phyloP scores from a whole-genome alignment of 2,888 invertebrate genomes.

The Acanthosepion pharaonis region DNA sequence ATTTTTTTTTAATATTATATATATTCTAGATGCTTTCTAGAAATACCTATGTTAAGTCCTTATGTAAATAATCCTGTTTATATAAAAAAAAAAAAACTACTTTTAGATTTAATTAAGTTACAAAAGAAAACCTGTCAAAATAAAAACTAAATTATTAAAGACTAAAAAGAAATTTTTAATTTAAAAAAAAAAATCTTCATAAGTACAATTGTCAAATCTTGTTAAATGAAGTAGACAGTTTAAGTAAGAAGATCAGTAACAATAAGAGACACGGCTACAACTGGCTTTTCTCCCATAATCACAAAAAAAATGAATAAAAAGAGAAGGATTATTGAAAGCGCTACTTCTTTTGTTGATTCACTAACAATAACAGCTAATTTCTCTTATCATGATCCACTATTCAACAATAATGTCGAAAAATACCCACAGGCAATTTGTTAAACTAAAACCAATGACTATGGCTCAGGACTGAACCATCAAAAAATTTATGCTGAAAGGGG shows the following conservation, averaged over 20 bases:
- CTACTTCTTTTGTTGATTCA: neutral
- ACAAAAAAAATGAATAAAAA: neutral
- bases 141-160: too few species aligned
- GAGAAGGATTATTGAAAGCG: neutral
- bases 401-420: neutral
- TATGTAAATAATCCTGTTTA: too few species aligned
- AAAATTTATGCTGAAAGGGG: too few species aligned
- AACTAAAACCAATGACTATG: neutral
- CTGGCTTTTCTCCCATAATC: neutral
- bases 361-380: neutral
- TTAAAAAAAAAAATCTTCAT: too few species aligned
- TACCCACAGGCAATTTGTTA: conserved; percentile 11
- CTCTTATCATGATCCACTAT: neutral
- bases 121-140: too few species aligned
- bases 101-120: too few species aligned
- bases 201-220: too few species aligned
- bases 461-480: neutral
- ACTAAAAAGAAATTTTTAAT: too few species aligned
- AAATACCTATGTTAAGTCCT: too few species aligned
- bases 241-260: neutral
- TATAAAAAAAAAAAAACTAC: too few species aligned
- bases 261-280: neutral
- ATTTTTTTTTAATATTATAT: too few species aligned
- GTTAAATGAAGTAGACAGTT: neutral
- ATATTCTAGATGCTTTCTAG: too few species aligned